Conservation (phyloP, 2,113 vertebrate species). For the Serilophus lunatus region DNA sequence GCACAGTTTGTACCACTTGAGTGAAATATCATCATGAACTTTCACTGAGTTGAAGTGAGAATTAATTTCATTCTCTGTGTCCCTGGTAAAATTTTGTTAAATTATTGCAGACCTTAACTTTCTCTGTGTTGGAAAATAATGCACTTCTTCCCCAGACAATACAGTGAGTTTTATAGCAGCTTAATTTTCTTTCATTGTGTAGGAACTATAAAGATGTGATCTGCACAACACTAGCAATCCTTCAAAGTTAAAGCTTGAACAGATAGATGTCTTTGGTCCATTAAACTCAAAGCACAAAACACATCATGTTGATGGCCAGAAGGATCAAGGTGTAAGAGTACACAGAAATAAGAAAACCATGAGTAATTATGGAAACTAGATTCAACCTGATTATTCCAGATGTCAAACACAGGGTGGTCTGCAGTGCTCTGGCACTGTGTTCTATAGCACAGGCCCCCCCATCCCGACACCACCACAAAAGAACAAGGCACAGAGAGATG, state of each 20-base stretch:
- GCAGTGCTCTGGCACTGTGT: background rate
- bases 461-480: no score
- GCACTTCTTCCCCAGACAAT: background rate
- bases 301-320: background rate
- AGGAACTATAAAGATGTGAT: conserved; percentile 21
- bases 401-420: background rate
- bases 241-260: conserved; percentile 15
- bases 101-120: background rate
- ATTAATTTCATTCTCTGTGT: conserved; percentile 1
- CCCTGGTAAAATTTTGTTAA: background rate
- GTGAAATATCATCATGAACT: background rate
- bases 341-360: background rate
- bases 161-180: background rate
- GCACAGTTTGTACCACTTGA: background rate
- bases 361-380: background rate
- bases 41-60: background rate
- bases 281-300: conserved; percentile 12
- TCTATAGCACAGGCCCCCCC: no score
- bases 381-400: background rate
- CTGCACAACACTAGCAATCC: background rate
- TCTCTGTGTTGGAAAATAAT: background rate
- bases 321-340: conserved; percentile 4
- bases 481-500: no score
- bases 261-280: background rate
- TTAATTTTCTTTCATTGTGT: conserved; percentile 27